Conservation (phyloP, 2,888 invertebrate genomes). For the Morpho helenor region DNA sequence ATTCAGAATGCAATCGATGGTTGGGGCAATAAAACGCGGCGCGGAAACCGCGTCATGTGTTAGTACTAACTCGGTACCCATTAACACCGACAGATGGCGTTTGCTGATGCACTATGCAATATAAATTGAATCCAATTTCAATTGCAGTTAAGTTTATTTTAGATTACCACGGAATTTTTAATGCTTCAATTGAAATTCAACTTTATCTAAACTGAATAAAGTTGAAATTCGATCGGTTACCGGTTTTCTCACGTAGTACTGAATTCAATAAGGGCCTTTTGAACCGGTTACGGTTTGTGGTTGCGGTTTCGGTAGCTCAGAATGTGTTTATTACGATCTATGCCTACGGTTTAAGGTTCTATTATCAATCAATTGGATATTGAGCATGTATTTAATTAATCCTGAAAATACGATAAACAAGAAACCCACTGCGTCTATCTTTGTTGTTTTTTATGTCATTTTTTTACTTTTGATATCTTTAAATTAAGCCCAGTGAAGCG, state of each 20-base stretch:
- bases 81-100: constrained; percentile 23
- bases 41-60: constrained; percentile 9
- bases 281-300: constrained; percentile 23
- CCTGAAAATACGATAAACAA: too few species aligned
- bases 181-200: constrained; percentile 1
- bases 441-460: too few species aligned
- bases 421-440: too few species aligned
- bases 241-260: background rate
- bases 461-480: too few species aligned
- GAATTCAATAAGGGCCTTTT: constrained; percentile 26
- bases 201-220: background rate
- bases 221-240: background rate
- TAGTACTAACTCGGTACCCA: constrained; percentile 12
- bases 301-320: constrained; percentile 21
- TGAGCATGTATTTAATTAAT: background rate
- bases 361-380: constrained; percentile 2
- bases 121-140: constrained; percentile 9
- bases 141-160: constrained; percentile 10
- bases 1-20: constrained; percentile 5
- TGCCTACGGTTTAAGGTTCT: constrained; percentile 13
- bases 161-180: background rate
- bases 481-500: too few species aligned
- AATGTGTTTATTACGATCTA: constrained; percentile 18
- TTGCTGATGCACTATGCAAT: background rate
- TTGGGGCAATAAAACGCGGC: constrained; percentile 19